Evolutionary conservation across 2,113 vertebrate species (phyloP), one percentile per base, ranked within the genome.

Genomic region (Chitala chitala): DNA sequence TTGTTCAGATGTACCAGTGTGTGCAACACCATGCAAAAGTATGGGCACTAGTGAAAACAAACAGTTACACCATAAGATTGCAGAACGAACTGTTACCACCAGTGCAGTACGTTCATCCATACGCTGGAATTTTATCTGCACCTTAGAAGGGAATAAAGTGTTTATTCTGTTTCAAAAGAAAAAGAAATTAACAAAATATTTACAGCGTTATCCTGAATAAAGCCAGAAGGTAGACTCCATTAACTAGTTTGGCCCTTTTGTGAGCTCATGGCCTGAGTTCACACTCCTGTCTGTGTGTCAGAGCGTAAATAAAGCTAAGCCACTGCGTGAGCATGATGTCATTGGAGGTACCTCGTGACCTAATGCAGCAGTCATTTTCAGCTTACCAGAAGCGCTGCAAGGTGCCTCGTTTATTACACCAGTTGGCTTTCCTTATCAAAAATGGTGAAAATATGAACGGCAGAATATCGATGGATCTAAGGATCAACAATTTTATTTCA

Each of bases 291-390:
- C 33, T 42, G 24, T 65, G 44, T 66, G 40, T 31, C 26, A 8
- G 48, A n/a, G 26, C 54, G 40, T 74, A 66, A 74, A 53, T 13
- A 38, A 65, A 42, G 13, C 10, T 36, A 9, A n/a, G n/a, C n/a
- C 48, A 42, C n/a, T 22, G 20, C 48, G 38, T 42, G 17, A 44
- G 73, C 51, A 36, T 74, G 59, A 65, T 48, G 9, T 50, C 72
- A 50, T 24, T 26, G 22, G 9, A 20, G 24, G 22, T 9, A 26
- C 38, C 31, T 22, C 33, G 13, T 55, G 61, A 55, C 7, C 48
- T 74, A 46, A 66, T 65, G 29, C 13, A 48, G n/a, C 20, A 73
- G 56, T 53, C 46, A 64, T 73, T 73, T 58, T n/a, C 29, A n/a
- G 72, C 26, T 29, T 26, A 26, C 59, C 22, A 17, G 29, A 51